Evolutionary conservation across 2,888 invertebrate genomes (phyloP).

Genomic region (Melieria picta): DNA sequence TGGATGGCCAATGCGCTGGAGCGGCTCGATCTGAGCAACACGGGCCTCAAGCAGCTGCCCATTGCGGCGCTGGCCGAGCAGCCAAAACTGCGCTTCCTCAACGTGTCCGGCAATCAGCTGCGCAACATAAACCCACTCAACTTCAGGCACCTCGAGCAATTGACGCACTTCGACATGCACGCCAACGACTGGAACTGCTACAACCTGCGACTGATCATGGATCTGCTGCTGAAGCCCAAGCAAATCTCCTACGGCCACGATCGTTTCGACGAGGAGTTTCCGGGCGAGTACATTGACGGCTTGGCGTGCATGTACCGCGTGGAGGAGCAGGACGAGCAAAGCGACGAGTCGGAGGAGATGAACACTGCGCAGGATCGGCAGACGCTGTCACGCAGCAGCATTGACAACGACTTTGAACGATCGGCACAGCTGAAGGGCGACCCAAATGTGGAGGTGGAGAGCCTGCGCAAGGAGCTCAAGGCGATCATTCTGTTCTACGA

Average conservation of each 20-base stretch:
- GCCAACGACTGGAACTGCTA: slow-evolving; percentile 61
- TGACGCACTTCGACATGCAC: slow-evolving; percentile 58
- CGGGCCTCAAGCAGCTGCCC: slow-evolving; percentile 53
- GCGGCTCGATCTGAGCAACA: slow-evolving; percentile 56
- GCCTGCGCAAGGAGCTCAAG: slow-evolving; percentile 54
- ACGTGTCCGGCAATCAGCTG: slow-evolving; percentile 57
- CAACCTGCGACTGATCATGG: slow-evolving; percentile 53
- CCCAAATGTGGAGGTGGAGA: slow-evolving; percentile 44
- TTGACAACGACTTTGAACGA: background rate
- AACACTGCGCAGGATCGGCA: background rate
- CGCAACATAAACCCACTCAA: slow-evolving; percentile 52
- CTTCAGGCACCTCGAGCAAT: slow-evolving; percentile 48
- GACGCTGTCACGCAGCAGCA: background rate
- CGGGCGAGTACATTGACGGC: slow-evolving; percentile 56
- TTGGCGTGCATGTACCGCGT: slow-evolving; percentile 60
- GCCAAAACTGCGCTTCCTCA: slow-evolving; percentile 50
- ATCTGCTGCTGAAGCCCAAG: slow-evolving; percentile 50
- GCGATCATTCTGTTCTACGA: slow-evolving; percentile 56
- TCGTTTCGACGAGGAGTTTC: slow-evolving; percentile 47
- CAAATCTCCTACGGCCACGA: slow-evolving; percentile 52
- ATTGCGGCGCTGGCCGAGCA: slow-evolving; percentile 46
- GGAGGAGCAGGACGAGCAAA: slow-evolving; percentile 34
- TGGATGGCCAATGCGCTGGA: slow-evolving; percentile 53
- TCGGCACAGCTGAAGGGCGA: slow-evolving; percentile 10
- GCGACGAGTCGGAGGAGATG: background rate